A percentile compares a stretch with the other conserved stretches of the same genome.
Evolutionary conservation across 35 echinoderm and acorn worm species (phyloP).

Genomic region (Eucidaris tribuloides): DNA sequence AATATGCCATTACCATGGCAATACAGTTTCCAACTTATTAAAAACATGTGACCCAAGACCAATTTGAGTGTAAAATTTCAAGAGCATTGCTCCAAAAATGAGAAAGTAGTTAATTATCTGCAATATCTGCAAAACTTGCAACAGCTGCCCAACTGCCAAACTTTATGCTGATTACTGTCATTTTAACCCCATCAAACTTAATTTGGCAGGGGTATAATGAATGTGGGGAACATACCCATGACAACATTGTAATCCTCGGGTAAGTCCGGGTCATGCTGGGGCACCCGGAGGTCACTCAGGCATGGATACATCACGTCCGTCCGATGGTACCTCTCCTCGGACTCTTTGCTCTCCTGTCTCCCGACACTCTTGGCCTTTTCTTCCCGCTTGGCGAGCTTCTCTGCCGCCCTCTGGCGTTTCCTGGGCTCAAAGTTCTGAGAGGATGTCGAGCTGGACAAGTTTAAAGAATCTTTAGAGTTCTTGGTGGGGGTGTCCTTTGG

Average conservation of each 20-base stretch:
- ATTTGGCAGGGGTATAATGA: background rate
- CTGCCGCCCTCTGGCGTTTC: background rate
- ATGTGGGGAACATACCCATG: constrained; percentile 19
- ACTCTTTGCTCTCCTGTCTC: constrained; percentile 21
- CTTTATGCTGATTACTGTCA: background rate
- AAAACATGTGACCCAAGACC: background rate
- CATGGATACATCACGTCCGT: constrained; percentile 70
- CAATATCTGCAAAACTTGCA: background rate
- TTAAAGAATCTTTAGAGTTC: background rate
- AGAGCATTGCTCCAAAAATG: no score
- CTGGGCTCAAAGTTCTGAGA: background rate
- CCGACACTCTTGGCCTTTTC: constrained; percentile 10
- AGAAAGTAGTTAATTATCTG: no score
- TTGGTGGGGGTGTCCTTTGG: background rate
- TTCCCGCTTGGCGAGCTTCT: constrained; percentile 1
- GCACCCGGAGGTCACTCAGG: constrained; percentile 54
- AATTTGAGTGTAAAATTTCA: background rate
- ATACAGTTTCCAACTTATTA: no score
- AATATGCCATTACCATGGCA: no score
- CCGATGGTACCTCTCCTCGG: constrained; percentile 51
- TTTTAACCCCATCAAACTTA: background rate
- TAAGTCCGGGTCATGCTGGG: constrained; percentile 25
- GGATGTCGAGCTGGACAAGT: background rate
- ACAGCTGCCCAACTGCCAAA: background rate
- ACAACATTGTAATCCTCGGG: constrained; percentile 33